Conservation (phyloP, 2,113 vertebrate genomes). For the Deroptyus accipitrinus region DNA sequence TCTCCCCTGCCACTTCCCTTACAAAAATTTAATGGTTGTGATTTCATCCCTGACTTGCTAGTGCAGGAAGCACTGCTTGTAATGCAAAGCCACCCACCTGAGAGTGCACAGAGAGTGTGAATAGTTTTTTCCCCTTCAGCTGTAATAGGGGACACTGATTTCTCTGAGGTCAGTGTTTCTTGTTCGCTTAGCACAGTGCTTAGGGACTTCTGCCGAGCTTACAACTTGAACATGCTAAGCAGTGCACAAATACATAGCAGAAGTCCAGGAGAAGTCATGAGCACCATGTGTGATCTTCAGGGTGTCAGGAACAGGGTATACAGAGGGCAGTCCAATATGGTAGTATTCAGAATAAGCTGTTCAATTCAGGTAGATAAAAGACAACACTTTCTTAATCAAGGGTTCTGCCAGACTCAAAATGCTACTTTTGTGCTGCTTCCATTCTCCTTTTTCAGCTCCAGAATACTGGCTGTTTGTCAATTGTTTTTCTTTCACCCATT, state of each 20-base stretch:
- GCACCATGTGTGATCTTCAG: neutral
- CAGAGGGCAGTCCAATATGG: neutral
- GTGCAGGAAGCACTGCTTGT: neutral
- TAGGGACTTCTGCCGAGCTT: neutral
- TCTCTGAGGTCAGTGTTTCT: neutral
- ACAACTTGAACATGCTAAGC: neutral
- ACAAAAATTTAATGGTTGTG: rapidly evolving
- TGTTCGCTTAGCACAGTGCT: neutral
- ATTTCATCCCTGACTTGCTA: neutral
- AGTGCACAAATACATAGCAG: neutral
- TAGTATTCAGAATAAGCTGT: neutral
- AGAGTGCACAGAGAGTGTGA: neutral
- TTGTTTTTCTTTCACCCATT: neutral
- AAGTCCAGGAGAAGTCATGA: neutral
- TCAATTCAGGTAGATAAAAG: neutral
- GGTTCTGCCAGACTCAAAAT: neutral
- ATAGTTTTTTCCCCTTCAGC: neutral
- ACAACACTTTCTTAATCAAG: neutral
- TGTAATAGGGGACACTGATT: neutral
- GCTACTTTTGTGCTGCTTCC: neutral
- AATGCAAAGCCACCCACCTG: neutral
- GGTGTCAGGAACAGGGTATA: neutral
- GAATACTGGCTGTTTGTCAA: neutral
- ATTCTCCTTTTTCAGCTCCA: neutral
- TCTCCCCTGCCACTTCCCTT: neutral